phyloP scores from a whole-genome alignment of 2,888 invertebrate species.

The Volucella inflata region DNA sequence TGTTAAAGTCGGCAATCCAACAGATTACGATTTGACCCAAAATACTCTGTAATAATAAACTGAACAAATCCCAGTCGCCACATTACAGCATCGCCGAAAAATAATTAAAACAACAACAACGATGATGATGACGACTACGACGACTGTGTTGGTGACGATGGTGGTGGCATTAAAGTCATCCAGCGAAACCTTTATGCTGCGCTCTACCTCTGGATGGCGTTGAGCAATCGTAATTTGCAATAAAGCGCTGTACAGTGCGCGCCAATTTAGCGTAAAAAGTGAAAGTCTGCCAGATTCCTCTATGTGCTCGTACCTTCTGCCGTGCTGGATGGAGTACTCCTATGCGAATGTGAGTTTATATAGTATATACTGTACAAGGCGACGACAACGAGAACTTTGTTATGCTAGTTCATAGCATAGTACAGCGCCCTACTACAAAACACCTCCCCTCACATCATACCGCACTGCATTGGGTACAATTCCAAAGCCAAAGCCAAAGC shows the following conservation, averaged over 20 bases:
- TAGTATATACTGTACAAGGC: conserved; percentile 24
- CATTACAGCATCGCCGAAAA: conserved; percentile 19
- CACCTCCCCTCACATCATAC: background rate
- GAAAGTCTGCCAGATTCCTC: conserved; percentile 64
- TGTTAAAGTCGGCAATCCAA: conserved; percentile 54
- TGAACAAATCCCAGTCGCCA: conserved; percentile 56
- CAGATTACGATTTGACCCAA: conserved; percentile 69
- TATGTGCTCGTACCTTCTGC: no score
- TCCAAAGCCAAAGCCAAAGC: no score
- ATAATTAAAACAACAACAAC: conserved; percentile 14
- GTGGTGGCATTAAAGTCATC: conserved; percentile 14
- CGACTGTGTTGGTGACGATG: background rate
- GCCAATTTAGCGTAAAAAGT: conserved; percentile 73
- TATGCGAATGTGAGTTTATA: conserved; percentile 35
- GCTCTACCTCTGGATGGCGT: background rate
- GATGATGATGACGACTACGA: conserved; percentile 2
- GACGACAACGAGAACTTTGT: conserved; percentile 19
- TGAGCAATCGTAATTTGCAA: conserved; percentile 68
- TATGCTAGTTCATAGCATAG: conserved; percentile 15
- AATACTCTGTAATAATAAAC: conserved; percentile 62
- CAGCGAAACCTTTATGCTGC: conserved; percentile 41
- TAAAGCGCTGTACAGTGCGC: conserved; percentile 60
- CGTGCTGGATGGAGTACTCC: conserved; percentile 3
- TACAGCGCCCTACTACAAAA: background rate
- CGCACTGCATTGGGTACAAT: no score